phyloP scores from a whole-genome alignment of 2,888 invertebrate genomes.

The Lasioglossum villosulum region DNA sequence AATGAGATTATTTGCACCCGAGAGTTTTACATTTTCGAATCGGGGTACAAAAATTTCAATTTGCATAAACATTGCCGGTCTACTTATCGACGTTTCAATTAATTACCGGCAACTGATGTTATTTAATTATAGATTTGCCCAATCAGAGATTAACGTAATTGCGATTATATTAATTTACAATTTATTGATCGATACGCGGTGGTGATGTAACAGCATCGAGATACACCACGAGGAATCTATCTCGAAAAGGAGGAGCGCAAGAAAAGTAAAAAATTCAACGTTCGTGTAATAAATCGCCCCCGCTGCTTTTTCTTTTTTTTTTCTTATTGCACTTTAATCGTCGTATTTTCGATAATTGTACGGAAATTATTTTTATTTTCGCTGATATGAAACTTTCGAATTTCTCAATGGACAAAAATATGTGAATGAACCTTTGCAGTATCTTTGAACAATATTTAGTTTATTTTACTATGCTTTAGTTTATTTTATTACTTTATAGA shows the following conservation, averaged over 20 bases:
- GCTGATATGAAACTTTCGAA: background rate
- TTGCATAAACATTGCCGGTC: background rate
- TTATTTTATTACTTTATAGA: too few species aligned
- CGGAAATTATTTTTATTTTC: background rate
- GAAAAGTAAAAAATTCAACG: background rate
- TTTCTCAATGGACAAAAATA: background rate
- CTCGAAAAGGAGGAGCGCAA: background rate
- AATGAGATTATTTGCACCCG: too few species aligned
- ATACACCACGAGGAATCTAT: conserved; percentile 22
- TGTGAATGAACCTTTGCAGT: background rate
- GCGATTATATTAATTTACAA: conserved; percentile 37
- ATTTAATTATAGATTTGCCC: conserved; percentile 12
- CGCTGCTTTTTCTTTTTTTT: too few species aligned
- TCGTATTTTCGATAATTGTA: background rate
- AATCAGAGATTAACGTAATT: conserved; percentile 27
- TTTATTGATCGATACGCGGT: conserved; percentile 23
- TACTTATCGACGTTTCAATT: conserved; percentile 16
- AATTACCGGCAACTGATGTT: conserved; percentile 15
- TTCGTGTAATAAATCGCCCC: background rate
- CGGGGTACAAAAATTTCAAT: background rate
- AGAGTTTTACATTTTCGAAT: background rate
- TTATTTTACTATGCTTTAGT: too few species aligned
- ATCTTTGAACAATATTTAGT: too few species aligned
- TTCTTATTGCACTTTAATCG: background rate
- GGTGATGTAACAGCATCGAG: conserved; percentile 36